Conservation (phyloP, 1,140 invertebrate species). For the Ceratosolen solmsi region DNA sequence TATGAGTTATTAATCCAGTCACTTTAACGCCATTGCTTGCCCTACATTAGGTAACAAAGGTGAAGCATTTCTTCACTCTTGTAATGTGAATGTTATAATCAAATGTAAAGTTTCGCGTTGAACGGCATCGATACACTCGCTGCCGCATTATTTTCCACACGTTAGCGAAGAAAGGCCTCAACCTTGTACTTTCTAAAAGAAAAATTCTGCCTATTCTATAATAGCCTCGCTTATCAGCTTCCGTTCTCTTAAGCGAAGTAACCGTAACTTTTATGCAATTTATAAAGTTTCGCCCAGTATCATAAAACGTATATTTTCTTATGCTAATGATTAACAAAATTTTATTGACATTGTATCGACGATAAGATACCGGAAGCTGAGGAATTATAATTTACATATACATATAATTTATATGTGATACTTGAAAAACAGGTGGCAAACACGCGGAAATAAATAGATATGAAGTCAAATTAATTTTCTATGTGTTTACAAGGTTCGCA, state of each 20-base stretch:
- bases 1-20: no score
- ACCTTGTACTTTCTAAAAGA: constrained; percentile 45
- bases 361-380: not conserved
- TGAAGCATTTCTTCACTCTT: not conserved
- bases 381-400: not conserved
- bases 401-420: not conserved
- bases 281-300: no score
- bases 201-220: constrained; percentile 21
- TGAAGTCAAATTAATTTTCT: not conserved
- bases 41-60: constrained; percentile 5
- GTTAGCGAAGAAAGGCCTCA: not conserved
- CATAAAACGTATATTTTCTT: not conserved
- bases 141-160: not conserved
- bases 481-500: not conserved
- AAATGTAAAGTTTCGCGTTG: constrained; percentile 7
- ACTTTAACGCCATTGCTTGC: not conserved
- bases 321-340: not conserved
- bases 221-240: not conserved
- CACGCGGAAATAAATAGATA: not conserved
- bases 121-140: not conserved
- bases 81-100: not conserved
- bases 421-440: not conserved
- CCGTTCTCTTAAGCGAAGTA: not conserved
- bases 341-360: not conserved
- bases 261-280: no score